Conservation (phyloP, 1,140 invertebrate genomes). For the Drosophila pectinifera region DNA sequence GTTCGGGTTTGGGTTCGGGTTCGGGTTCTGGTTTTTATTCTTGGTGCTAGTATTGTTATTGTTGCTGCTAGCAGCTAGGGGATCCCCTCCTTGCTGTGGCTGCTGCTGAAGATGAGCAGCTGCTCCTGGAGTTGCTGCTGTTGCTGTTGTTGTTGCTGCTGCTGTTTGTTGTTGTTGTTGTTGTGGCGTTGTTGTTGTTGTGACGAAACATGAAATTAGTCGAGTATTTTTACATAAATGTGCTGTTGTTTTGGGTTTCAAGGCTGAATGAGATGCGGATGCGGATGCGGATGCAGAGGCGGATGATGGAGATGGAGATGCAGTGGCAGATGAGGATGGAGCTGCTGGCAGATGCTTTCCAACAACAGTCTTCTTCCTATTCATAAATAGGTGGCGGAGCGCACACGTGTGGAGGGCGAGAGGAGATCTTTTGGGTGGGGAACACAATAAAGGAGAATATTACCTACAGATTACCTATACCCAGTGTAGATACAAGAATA, state of each 20-base stretch:
- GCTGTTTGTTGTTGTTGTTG: conserved; percentile 36
- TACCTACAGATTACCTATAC: conserved; percentile 9
- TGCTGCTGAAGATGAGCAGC: conserved; percentile 13
- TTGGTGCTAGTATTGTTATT: conserved; percentile 16
- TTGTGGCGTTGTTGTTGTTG: conserved; percentile 30
- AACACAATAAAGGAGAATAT: conserved; percentile 9
- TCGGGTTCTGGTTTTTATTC: conserved; percentile 18
- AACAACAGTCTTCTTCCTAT: conserved; percentile 50
- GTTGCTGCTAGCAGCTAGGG: conserved; percentile 2
- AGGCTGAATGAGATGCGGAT: conserved; percentile 26
- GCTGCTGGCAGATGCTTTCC: conserved; percentile 41
- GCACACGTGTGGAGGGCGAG: conserved; percentile 7
- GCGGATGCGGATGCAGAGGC: neutral
- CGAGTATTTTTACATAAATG: conserved; percentile 60
- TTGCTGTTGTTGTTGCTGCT: conserved; percentile 15
- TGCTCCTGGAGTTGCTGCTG: conserved; percentile 14
- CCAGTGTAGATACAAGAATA: conserved; percentile 29
- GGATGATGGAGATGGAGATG: conserved; percentile 20
- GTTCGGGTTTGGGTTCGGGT: conserved; percentile 53
- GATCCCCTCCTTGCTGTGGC: conserved; percentile 13
- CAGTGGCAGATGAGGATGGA: conserved; percentile 13
- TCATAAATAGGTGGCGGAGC: conserved; percentile 34
- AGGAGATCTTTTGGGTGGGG: conserved; percentile 1
- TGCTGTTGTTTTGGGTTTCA: conserved; percentile 54
- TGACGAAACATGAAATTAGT: conserved; percentile 70